A percentile compares a stretch with the other conserved stretches of the same genome.
phyloP scores from a whole-genome alignment of 1,140 invertebrate species.

The Xylocopa sonorina region DNA sequence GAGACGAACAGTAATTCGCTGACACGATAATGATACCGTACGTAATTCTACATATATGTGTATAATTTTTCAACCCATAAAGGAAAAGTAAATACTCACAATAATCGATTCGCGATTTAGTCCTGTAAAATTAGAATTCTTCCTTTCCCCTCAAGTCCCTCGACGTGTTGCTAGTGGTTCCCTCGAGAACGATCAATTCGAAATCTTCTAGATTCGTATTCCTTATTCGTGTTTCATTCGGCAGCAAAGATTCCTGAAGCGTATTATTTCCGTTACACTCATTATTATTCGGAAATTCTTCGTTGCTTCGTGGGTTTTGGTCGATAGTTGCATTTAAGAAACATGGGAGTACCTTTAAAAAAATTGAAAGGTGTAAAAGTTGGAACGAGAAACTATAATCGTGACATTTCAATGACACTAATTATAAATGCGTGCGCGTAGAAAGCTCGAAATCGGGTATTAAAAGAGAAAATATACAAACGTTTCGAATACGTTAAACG shows the following conservation, averaged over 20 bases:
- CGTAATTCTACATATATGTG: too few relatives aligned
- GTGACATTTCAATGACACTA: too few relatives aligned
- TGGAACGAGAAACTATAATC: too few relatives aligned
- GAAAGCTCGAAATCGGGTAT: too few relatives aligned
- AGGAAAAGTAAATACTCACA: conserved; percentile 6
- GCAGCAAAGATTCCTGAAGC: conserved; percentile 87
- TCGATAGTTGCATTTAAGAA: conserved; percentile 77
- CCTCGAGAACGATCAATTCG: conserved; percentile 75
- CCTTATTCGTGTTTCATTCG: conserved; percentile 65
- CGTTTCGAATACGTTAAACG: too few relatives aligned
- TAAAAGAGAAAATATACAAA: too few relatives aligned
- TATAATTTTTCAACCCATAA: background rate
- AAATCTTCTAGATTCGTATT: conserved; percentile 63
- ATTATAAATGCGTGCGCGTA: too few relatives aligned
- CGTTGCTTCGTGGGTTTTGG: conserved; percentile 48
- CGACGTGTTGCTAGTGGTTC: conserved; percentile 61
- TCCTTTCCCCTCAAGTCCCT: conserved; percentile 60
- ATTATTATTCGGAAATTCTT: conserved; percentile 83
- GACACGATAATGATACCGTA: background rate
- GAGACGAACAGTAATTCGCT: background rate
- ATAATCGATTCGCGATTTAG: background rate
- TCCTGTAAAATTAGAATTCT: conserved; percentile 28
- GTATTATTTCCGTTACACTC: conserved; percentile 90
- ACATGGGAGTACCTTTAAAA: conserved; percentile 87
- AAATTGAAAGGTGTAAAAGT: conserved; percentile 18